Evolutionary conservation across 2,797 vertebrate genomes (phyloP), one percentile per base, ranked within the genome.

Genomic region (Urocyon cinereoargenteus): DNA sequence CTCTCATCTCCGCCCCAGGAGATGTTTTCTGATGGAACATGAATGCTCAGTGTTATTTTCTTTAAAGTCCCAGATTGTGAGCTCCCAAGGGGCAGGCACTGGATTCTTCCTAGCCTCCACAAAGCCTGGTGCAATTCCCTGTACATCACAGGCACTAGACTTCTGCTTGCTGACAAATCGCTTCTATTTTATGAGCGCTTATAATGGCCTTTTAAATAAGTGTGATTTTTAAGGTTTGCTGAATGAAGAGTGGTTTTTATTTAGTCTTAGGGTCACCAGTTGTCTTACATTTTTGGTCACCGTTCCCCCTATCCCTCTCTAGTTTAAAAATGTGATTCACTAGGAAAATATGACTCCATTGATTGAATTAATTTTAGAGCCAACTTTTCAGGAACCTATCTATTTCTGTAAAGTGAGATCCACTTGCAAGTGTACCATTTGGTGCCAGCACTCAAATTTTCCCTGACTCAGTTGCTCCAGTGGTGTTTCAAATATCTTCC

Each of bases 321-420:
- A 78, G 92, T 87, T 95, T 96, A 86, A 93, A 91, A 95, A 84
- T 93, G n/a, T 97, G 97, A 97, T 94, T 97, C 96, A 95, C 87
- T 91, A 88, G 97, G 97, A 97, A 97, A 97, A 94, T 95, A 92
- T 94, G 93, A 84, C 84, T 94, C 66, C 6, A 0, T 95, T 96
- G 77, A 91, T 55, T 91, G 82, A 85, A 75, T 68, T 94, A 55
- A 87, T 77, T 66, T 78, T 53, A 73, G 85, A 95, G 90, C 96
- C 96, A 97, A 75, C 96, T 96, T 97, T 98, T 97, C 85, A 97
- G 97, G 95, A 97, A 96, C 78, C 55, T 40, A 0, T 96, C 93
- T 93, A 55, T 97, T 96, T 96, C 91, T 92, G 91, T 92, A 83
- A 82, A 96, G 72, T 5, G 55, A 93, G 95, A 79, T 70, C 86